Base-by-base conservation (phyloP, 2,797 vertebrate species). In the Cirrhinus molitorella region DNA sequence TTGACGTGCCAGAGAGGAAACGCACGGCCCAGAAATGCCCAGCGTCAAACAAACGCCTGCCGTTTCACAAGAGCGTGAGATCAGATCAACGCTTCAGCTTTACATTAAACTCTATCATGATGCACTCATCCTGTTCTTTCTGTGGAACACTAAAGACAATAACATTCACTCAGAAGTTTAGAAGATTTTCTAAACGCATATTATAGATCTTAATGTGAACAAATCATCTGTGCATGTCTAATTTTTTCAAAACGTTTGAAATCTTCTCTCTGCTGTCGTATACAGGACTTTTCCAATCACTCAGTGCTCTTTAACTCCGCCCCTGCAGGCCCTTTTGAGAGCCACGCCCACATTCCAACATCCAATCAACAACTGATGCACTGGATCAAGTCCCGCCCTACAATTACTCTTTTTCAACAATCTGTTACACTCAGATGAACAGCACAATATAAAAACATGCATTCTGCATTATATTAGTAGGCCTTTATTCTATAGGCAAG, bases 271-370 rank as follows among this genome's bases (percentile, higher is more conserved):
- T 25, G 55, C 12, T 57, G 55, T 23, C 2, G 1, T 14, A 59
- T 13, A 11, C 28, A 34, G 61, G 13, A 8, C 23, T 25, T 5
- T 4, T 47, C 13, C n/a, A 19, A 21, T 28, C 45, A 31, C 2
- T 6, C 12, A 21, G 25, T 21, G 45, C 1, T 1, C 8, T 51
- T 72, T 17, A 51, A 19, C 70, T 34, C 70, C 70, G 3, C 70
- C 70, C 47, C 70, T n/a, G 9, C n/a, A 11, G 51, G 10, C 10
- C 2, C 47, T 3, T 25, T 14, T 68, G 10, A 51, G 16, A 21
- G 45, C 70, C 70, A 72, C 70, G 16, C 70, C 70, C 25, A 72
- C 70, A 21, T 72, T 5, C 0, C 67, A 66, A 66, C 63, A 21
- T 19, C 17, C 63, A 66, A 66, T 66, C 57, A 61, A 14, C 23